Base-by-base conservation (phyloP, 2,797 vertebrate genomes). In the Oreochromis mossambicus region DNA sequence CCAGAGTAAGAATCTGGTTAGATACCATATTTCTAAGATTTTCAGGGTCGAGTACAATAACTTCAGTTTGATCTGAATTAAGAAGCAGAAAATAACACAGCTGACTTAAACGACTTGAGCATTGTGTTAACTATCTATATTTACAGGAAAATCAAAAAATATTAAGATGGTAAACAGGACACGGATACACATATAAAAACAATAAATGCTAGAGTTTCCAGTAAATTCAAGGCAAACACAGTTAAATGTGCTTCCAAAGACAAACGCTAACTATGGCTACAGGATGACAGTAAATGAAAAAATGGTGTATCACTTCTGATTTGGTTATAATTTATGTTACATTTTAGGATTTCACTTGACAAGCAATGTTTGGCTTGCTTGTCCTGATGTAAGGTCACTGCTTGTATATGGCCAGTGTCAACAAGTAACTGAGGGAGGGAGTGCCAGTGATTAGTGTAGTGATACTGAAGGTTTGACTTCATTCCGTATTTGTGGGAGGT, bases 311-410 rank as follows among this genome's bases (percentile, higher is more conserved):
- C 61, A 38, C 34, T 38, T 66, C 19, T 21, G 29, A 13, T 13
- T 66, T 38, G 61, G 7, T 66, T 66, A n/a, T 13, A 63, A 63
- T 13, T 63, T 0, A 66, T 66, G 32, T 66, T 38, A 2, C 21
- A 21, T 38, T 66, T 66, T 66, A 38, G 19, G 61, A 66, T 66
- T 38, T 66, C 34, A 21, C 61, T 66, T 66, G 34, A 0, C 19
- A 8, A 66, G 19, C 19, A 66, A 11, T 38, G 34, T 66, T 38
- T 38, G 34, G 19, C 19, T 66, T 66, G 34, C 34, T 14, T 14
- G 34, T 66, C 61, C 61, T 68, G 63, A 43, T 43, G 3, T 24
- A 24, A 68, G 63, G 66, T 43, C 66, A 46, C 21, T 70, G 38
- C 21, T 70, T 70, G 66, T 70, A 43, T 43, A 43, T 68, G 36